A percentile compares a stretch with the other conserved stretches of the same genome.
Conservation (phyloP, 2,797 vertebrate genomes). For the Acipenser transmontanus region DNA sequence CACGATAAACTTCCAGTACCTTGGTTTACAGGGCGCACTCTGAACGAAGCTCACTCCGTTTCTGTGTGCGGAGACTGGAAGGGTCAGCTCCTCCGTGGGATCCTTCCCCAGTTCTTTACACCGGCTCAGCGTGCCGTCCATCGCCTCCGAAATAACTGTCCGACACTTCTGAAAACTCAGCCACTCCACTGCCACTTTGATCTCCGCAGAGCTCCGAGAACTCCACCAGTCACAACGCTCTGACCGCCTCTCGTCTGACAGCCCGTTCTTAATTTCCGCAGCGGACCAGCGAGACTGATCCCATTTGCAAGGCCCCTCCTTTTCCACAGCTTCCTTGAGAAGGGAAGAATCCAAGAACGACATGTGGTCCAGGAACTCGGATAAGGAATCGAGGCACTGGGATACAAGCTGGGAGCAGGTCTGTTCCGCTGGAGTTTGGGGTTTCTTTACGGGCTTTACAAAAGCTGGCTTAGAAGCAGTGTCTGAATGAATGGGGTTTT, state of each 20-base stretch:
- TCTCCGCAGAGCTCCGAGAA: constrained; percentile 46
- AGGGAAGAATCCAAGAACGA: constrained; percentile 76
- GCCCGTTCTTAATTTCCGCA: constrained; percentile 74
- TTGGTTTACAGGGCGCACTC: constrained; percentile 43
- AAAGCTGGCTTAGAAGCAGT: background rate
- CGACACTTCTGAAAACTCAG: constrained; percentile 76
- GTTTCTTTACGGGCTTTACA: constrained; percentile 18
- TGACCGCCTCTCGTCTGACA: constrained; percentile 73
- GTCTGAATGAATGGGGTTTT: constrained; percentile 16
- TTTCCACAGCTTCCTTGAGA: constrained; percentile 20
- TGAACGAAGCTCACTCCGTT: constrained; percentile 55
- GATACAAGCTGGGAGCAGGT: constrained; percentile 45
- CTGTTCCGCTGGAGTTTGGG: constrained; percentile 27
- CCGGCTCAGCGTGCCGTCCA: constrained; percentile 51
- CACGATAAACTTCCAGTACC: constrained; percentile 43
- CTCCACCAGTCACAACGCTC: constrained; percentile 47
- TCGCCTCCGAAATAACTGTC: constrained; percentile 48
- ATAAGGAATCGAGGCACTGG: constrained; percentile 69
- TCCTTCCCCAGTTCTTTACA: constrained; percentile 50
- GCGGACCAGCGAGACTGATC: constrained; percentile 52
- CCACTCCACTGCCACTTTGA: constrained; percentile 70
- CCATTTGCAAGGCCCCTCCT: constrained; percentile 34
- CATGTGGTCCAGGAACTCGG: constrained; percentile 80
- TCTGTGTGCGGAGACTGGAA: constrained; percentile 59
- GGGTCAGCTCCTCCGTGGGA: constrained; percentile 56